phyloP scores from a whole-genome alignment of 23 tunicate species.

The Aplidium turbinatum region DNA sequence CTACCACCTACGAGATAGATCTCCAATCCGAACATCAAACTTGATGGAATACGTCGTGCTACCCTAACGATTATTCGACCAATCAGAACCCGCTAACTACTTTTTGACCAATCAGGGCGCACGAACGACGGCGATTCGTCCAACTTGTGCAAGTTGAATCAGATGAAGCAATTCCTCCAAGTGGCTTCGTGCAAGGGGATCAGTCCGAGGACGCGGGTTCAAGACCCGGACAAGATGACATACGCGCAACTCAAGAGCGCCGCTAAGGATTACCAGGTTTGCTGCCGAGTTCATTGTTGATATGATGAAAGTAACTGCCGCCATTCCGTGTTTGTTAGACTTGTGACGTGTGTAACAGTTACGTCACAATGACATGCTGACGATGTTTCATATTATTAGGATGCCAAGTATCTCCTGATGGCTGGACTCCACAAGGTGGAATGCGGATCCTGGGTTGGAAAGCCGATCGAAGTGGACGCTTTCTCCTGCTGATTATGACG shows the following conservation, averaged over 20 bases:
- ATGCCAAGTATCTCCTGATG: constrained; percentile 52
- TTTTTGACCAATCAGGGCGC: constrained; percentile 61
- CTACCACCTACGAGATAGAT: too few species aligned
- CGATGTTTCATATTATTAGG: constrained; percentile 36
- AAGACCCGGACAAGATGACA: neutral
- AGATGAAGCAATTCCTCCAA: constrained; percentile 32
- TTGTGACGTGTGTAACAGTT: neutral
- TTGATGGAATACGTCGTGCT: too few species aligned
- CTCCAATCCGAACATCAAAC: too few species aligned
- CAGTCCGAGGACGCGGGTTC: neutral
- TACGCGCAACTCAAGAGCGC: constrained; percentile 52
- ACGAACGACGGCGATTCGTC: constrained; percentile 29
- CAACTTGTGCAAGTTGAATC: constrained; percentile 72
- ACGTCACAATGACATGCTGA: neutral
- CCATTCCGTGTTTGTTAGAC: neutral
- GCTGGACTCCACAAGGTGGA: constrained; percentile 46
- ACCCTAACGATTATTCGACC: too few species aligned
- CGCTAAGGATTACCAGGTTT: constrained; percentile 71
- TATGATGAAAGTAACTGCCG: too few species aligned
- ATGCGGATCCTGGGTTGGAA: constrained; percentile 80
- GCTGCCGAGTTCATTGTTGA: too few species aligned
- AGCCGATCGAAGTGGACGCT: constrained; percentile 69
- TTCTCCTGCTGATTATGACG: constrained; percentile 19
- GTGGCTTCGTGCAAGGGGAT: constrained; percentile 3
- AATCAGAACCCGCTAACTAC: too few species aligned